Evolutionary conservation across 2,888 invertebrate genomes (phyloP).

Genomic region (Dicyrtomina minuta): DNA sequence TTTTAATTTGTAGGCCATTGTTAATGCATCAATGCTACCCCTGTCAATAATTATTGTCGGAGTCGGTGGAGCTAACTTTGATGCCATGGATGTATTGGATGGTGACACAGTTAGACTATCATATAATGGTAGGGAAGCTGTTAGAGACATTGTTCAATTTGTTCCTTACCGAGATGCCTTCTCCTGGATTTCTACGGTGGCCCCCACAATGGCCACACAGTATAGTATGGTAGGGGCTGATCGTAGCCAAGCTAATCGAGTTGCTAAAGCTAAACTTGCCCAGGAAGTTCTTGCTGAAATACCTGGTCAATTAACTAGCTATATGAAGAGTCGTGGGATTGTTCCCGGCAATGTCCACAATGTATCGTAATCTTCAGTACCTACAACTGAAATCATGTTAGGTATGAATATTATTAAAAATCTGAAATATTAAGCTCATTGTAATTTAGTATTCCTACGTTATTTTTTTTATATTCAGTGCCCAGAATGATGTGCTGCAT

Average conservation of each 20-base stretch:
- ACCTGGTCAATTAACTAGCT: constrained; percentile 57
- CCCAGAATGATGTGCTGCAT: too few relatives aligned
- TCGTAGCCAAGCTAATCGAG: constrained; percentile 27
- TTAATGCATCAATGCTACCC: constrained; percentile 61
- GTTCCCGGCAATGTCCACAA: too few relatives aligned
- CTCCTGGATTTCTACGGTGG: constrained; percentile 47
- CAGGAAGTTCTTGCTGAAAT: too few relatives aligned
- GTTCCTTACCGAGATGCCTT: constrained; percentile 57
- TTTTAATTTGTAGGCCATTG: constrained; percentile 56
- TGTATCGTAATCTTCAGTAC: too few relatives aligned
- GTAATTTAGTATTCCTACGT: too few relatives aligned
- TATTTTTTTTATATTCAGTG: too few relatives aligned
- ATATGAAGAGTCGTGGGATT: constrained; percentile 58
- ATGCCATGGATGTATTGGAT: constrained; percentile 62
- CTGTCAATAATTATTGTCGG: constrained; percentile 66
- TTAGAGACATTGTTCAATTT: constrained; percentile 65
- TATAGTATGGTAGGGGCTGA: background rate
- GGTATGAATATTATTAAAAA: too few relatives aligned
- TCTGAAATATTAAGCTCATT: too few relatives aligned
- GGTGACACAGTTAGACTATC: constrained; percentile 57
- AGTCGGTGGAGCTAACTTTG: constrained; percentile 62
- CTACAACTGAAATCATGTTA: too few relatives aligned
- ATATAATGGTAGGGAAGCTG: constrained; percentile 58
- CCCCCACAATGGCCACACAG: constrained; percentile 32
- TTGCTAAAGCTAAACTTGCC: constrained; percentile 56